These are phyloP conservation scores for Alviniconcha strummeri DNA, from an alignment of 2,888 invertebrate species.

Conservation along the genomic window DNA sequence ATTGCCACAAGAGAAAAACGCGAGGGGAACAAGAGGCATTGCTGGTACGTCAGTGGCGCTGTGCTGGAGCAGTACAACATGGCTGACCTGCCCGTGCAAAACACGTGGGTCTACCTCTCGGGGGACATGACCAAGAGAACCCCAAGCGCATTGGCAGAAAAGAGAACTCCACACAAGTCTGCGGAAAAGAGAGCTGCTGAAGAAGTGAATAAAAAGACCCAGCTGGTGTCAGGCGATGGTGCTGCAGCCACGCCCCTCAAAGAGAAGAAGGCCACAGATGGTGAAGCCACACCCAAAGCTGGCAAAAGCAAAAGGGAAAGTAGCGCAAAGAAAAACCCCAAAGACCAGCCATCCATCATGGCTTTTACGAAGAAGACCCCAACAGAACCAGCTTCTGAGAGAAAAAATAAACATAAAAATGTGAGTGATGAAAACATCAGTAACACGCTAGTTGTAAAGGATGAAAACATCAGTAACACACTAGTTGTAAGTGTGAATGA, in stretches of 20 bases:
- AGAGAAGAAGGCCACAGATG: not conserved
- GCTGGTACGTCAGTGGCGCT: constrained; percentile 81
- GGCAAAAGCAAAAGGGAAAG: constrained; percentile 21
- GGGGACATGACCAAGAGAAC: constrained; percentile 42
- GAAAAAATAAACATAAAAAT: not conserved
- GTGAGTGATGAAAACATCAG: not conserved
- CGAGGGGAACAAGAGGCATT: constrained; percentile 77
- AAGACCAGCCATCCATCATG: constrained; percentile 48
- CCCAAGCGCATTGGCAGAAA: not conserved
- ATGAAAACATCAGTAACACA: too few relatives aligned
- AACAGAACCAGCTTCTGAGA: too few relatives aligned
- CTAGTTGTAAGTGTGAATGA: not conserved
- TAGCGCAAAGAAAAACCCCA: constrained; percentile 29
- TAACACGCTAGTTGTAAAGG: not conserved
- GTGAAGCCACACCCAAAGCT: constrained; percentile 1
- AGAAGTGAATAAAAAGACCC: not conserved
- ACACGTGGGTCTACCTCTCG: constrained; percentile 78
- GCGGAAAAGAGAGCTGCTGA: constrained; percentile 9
- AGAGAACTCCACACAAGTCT: constrained; percentile 40
- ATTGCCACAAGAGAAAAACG: constrained; percentile 79
- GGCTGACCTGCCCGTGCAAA: constrained; percentile 76
- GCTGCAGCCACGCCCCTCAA: not conserved
- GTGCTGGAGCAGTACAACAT: constrained; percentile 77
- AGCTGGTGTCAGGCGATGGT: not conserved
- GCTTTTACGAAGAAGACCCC: constrained; percentile 41